These are phyloP conservation scores for Carollia perspicillata DNA, from an alignment of 2,113 vertebrate species.

Conservation along the genomic window DNA sequence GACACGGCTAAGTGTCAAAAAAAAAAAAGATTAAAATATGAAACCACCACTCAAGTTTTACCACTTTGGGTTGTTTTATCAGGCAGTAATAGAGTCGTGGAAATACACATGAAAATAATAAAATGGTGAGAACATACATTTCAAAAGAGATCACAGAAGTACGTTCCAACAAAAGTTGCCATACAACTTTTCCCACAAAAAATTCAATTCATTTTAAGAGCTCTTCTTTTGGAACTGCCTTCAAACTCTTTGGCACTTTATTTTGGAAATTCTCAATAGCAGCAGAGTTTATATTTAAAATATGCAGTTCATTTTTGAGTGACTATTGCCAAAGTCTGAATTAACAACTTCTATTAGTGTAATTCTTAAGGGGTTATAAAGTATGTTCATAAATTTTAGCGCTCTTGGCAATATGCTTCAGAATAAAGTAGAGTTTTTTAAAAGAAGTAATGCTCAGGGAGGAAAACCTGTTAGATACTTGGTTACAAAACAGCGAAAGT, in stretches of 20 bases:
- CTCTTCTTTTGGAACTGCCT: not conserved
- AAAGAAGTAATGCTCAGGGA: not conserved
- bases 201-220: not conserved
- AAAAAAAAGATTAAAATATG: not conserved
- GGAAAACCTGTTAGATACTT: not conserved
- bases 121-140: not conserved
- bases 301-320: not conserved
- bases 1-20: not conserved
- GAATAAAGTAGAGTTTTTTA: not conserved
- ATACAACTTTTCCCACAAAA: not conserved
- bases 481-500: conserved; percentile 27
- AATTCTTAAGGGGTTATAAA: not conserved
- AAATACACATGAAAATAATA: not conserved
- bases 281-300: not conserved
- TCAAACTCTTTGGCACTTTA: not conserved
- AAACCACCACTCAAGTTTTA: not conserved
- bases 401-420: not conserved
- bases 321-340: not conserved
- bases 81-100: not conserved
- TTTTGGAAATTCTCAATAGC: not conserved
- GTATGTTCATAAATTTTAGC: not conserved
- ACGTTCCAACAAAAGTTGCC: not conserved
- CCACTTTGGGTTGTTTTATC: not conserved
- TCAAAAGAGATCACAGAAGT: not conserved
- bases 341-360: not conserved